These are phyloP conservation scores for Masticophis lateralis DNA, from an alignment of 2,797 vertebrate species.

Conservation along the genomic window DNA sequence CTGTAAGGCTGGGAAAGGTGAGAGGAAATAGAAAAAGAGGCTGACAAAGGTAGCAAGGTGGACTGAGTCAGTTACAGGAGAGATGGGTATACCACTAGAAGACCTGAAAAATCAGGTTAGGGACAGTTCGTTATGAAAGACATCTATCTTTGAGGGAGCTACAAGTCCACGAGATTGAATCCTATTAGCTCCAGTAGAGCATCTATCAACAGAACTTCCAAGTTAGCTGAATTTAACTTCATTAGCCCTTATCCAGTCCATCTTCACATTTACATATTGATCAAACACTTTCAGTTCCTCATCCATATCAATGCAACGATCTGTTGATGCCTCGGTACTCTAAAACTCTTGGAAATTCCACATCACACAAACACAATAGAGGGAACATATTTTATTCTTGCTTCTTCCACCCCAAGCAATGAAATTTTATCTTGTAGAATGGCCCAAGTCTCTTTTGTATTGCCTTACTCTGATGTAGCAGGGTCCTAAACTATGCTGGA, in stretches of 20 bases:
- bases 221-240: neutral
- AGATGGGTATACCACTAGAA: neutral
- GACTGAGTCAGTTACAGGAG: neutral
- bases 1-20: neutral
- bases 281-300: neutral
- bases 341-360: neutral
- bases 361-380: neutral
- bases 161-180: neutral
- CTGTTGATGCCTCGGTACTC: neutral
- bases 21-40: neutral
- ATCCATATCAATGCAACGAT: neutral
- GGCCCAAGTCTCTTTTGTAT: neutral
- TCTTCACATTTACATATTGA: neutral
- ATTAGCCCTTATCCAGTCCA: neutral
- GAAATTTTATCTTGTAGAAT: neutral
- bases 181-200: too few relatives aligned
- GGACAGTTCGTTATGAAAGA: neutral
- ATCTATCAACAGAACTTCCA: neutral
- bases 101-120: neutral
- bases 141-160: neutral
- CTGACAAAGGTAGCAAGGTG: neutral
- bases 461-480: neutral
- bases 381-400: neutral
- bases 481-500: neutral
- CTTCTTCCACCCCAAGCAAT: neutral